These are phyloP conservation scores for Mola mola DNA, from an alignment of 2,113 vertebrate species.

Conservation along the genomic window DNA sequence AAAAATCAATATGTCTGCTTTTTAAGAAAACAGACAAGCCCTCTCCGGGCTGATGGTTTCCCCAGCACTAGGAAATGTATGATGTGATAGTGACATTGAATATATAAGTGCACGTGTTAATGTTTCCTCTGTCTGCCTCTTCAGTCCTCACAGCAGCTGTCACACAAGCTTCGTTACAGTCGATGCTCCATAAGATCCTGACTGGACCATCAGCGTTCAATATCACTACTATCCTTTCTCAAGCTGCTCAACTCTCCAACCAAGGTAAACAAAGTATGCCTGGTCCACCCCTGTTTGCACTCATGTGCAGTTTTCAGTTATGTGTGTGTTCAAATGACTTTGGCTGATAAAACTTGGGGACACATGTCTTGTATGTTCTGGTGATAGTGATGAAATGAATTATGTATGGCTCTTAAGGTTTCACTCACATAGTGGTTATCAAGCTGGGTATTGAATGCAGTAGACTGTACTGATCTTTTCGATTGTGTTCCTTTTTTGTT, in stretches of 20 bases:
- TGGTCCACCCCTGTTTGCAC: background rate
- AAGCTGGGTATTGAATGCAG: background rate
- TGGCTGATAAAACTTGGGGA: too few relatives aligned
- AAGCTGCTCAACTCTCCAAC: conserved; percentile 95
- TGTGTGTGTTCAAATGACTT: too few relatives aligned
- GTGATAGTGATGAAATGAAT: too few relatives aligned
- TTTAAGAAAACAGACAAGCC: too few relatives aligned
- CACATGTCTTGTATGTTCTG: background rate
- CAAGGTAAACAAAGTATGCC: conserved; percentile 88
- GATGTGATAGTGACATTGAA: too few relatives aligned
- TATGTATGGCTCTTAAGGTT: too few relatives aligned
- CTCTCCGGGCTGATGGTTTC: too few relatives aligned
- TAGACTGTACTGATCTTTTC: background rate
- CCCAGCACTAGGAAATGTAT: too few relatives aligned
- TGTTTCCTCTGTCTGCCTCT: conserved; percentile 2
- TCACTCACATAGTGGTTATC: background rate
- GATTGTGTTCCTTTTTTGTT: background rate
- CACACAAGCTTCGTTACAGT: conserved; percentile 98
- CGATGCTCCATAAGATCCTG: conserved; percentile 98
- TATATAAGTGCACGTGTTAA: too few relatives aligned
- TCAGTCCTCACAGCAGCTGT: conserved; percentile 98
- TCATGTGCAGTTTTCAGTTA: too few relatives aligned
- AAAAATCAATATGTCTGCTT: too few relatives aligned
- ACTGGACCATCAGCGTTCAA: conserved; percentile 99
- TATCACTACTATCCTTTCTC: conserved; percentile 96